Evolutionary conservation across 2,888 invertebrate genomes (phyloP).

Genomic region (Acrobasis consociella): DNA sequence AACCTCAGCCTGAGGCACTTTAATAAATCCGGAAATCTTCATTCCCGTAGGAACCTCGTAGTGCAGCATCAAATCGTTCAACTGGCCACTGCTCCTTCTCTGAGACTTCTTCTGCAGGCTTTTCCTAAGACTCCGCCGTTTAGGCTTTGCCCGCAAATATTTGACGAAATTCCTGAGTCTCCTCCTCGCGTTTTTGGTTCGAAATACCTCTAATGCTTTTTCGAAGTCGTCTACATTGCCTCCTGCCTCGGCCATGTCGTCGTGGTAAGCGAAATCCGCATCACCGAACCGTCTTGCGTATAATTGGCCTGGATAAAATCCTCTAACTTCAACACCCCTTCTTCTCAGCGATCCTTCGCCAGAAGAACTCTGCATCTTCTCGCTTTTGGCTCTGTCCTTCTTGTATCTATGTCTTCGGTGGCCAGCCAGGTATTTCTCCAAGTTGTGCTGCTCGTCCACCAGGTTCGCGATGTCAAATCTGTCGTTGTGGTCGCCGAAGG

Average conservation of each 20-base stretch:
- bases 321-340: neutral
- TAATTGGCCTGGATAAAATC: neutral
- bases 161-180: conserved; percentile 27
- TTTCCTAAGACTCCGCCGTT: neutral
- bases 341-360: neutral
- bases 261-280: conserved; percentile 43
- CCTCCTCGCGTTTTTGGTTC: conserved; percentile 27
- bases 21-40: too few relatives aligned
- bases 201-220: conserved; percentile 41
- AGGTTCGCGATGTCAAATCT: conserved; percentile 55
- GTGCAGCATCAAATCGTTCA: too few relatives aligned
- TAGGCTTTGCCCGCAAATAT: conserved; percentile 23
- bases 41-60: too few relatives aligned
- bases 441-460: conserved; percentile 42
- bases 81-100: neutral
- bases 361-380: neutral
- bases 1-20: too few relatives aligned
- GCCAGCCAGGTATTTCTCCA: conserved; percentile 29
- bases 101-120: neutral
- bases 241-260: conserved; percentile 37
- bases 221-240: conserved; percentile 39
- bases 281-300: neutral
- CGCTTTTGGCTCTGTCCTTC: neutral
- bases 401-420: conserved; percentile 28
- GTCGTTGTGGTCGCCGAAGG: conserved; percentile 54